These are phyloP conservation scores for Psilopogon haemacephalus DNA, from an alignment of 2,113 vertebrate genomes.

Conservation along the genomic window DNA sequence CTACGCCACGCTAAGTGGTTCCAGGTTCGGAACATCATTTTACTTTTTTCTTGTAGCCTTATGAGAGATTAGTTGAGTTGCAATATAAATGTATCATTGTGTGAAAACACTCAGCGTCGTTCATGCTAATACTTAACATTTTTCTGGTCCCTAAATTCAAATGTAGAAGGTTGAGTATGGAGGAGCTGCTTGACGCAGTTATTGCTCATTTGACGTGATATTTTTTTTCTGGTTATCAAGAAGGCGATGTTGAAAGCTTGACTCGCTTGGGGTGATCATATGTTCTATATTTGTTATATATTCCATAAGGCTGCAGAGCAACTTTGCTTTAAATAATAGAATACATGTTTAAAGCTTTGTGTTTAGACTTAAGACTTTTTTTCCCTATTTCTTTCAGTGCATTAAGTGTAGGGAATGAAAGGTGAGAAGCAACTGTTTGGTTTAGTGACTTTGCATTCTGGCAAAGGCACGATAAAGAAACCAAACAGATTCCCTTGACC, in stretches of 20 bases:
- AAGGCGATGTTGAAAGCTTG: constrained; percentile 70
- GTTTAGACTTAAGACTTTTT: constrained; percentile 85
- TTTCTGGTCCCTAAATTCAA: constrained; percentile 75
- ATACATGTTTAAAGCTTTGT: constrained; percentile 89
- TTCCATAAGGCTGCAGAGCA: constrained; percentile 99
- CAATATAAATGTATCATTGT: constrained; percentile 77
- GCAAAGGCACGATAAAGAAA: constrained; percentile 85
- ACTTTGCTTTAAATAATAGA: constrained; percentile 87
- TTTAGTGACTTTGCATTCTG: constrained; percentile 86
- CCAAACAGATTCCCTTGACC: constrained; percentile 89
- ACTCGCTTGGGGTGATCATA: constrained; percentile 74
- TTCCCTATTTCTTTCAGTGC: constrained; percentile 78
- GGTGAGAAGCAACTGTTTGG: constrained; percentile 88
- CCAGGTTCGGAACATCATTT: constrained; percentile 99
- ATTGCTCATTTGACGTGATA: constrained; percentile 69
- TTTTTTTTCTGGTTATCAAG: constrained; percentile 70
- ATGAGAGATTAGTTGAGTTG: constrained; percentile 89
- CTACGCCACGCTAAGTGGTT: constrained; percentile 99
- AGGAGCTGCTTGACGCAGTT: constrained; percentile 76
- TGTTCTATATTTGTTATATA: constrained; percentile 79
- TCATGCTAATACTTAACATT: constrained; percentile 74
- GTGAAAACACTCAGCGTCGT: constrained; percentile 85
- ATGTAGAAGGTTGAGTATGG: constrained; percentile 68
- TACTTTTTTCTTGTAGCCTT: constrained; percentile 99
- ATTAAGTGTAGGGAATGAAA: constrained; percentile 88